phyloP scores from a whole-genome alignment of 2,113 vertebrate species.

The Maccullochella peelii region DNA sequence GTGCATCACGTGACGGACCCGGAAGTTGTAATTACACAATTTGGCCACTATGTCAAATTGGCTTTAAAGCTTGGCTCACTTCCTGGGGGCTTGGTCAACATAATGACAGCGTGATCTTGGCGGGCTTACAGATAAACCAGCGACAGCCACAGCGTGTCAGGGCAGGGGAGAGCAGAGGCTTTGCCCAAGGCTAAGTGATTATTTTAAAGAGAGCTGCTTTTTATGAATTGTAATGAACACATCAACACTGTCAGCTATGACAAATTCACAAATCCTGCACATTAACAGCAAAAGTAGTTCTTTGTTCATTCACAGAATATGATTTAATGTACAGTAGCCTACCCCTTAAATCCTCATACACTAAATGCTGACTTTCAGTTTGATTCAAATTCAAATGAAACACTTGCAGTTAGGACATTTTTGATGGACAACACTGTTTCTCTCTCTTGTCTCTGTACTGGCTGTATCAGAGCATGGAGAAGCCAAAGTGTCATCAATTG shows the following conservation, averaged over 20 bases:
- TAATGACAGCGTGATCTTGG: constrained; percentile 27
- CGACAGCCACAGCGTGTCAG: background rate
- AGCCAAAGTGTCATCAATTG: constrained; percentile 53
- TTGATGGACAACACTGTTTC: constrained; percentile 27
- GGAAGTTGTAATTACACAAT: too few species aligned
- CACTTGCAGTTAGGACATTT: background rate
- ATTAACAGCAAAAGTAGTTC: background rate
- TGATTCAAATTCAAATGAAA: background rate
- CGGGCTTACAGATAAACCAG: constrained; percentile 23
- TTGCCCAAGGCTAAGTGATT: background rate
- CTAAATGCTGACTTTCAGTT: background rate
- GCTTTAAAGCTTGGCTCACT: too few species aligned
- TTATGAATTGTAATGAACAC: background rate
- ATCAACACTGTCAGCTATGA: background rate
- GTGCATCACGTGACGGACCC: too few species aligned
- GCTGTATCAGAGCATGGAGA: constrained; percentile 54
- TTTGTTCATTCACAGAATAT: background rate
- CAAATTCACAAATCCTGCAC: background rate
- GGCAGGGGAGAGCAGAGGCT: constrained; percentile 11
- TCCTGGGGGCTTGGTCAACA: too few species aligned
- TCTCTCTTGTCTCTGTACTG: constrained; percentile 3
- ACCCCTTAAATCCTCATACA: background rate
- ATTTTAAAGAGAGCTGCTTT: background rate
- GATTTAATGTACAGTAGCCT: background rate
- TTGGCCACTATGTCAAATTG: too few species aligned